phyloP scores from a whole-genome alignment of 1,140 invertebrate genomes.

The Elymnias hypermnestra region DNA sequence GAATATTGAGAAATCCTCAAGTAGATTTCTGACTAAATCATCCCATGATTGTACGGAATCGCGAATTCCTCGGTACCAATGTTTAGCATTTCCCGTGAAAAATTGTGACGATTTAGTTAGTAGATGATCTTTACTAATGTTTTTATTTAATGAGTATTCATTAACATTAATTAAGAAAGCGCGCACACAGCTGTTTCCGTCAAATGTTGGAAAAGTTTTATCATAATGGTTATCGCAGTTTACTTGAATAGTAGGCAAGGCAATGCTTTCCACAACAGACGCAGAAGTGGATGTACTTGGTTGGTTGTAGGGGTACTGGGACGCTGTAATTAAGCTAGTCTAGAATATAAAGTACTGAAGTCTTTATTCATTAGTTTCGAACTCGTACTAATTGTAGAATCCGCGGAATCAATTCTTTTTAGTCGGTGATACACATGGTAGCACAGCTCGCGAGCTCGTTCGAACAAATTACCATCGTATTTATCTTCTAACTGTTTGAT shows the following conservation, averaged over 20 bases:
- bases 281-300: not conserved
- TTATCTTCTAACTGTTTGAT: not conserved
- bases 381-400: not conserved
- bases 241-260: not conserved
- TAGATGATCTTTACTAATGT: constrained; percentile 20
- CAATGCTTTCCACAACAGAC: not conserved
- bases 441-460: not conserved
- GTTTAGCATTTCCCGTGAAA: constrained; percentile 33
- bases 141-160: constrained; percentile 25
- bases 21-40: constrained; percentile 21
- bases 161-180: constrained; percentile 32
- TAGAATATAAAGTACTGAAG: not conserved
- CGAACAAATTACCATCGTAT: not conserved
- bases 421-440: not conserved
- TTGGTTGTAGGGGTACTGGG: not conserved
- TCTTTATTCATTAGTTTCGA: not conserved
- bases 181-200: constrained; percentile 25
- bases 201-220: constrained; percentile 16
- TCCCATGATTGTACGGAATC: constrained; percentile 24
- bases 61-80: constrained; percentile 28
- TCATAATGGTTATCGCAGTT: not conserved
- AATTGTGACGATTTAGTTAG: constrained; percentile 29
- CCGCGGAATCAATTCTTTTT: not conserved
- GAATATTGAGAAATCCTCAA: constrained; percentile 28
- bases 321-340: not conserved